A percentile compares a stretch with the other conserved stretches of the same genome.
Evolutionary conservation across 2,888 invertebrate genomes (phyloP).

Genomic region (Drosophila tanythrix): DNA sequence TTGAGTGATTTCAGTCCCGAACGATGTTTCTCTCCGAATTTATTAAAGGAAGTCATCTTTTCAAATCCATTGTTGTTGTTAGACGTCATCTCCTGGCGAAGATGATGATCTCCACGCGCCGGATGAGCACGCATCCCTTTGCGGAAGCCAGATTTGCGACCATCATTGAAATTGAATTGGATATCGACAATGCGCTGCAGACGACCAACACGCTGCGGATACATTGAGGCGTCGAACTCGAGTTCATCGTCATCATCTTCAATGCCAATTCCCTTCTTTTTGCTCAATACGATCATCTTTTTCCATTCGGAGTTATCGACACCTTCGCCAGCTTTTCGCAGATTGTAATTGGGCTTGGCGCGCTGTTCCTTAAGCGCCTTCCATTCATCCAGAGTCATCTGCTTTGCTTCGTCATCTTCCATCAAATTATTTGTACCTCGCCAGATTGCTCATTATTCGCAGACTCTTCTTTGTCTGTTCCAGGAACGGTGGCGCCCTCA

Average conservation of each 20-base stretch:
- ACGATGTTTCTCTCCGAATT: slow-evolving; percentile 65
- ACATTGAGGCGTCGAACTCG: slow-evolving; percentile 91
- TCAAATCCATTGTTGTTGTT: slow-evolving; percentile 71
- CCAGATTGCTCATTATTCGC: slow-evolving; percentile 84
- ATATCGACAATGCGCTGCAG: slow-evolving; percentile 94
- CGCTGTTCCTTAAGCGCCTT: slow-evolving; percentile 92
- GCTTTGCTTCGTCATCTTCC: slow-evolving; percentile 92
- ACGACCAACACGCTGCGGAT: slow-evolving; percentile 93
- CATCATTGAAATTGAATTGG: slow-evolving; percentile 94
- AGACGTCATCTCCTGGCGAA: slow-evolving; percentile 59
- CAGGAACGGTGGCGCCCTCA: slow-evolving; percentile 48
- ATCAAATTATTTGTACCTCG: slow-evolving; percentile 85
- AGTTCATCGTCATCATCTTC: slow-evolving; percentile 90
- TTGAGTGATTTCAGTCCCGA: slow-evolving; percentile 88
- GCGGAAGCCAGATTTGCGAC: slow-evolving; percentile 89
- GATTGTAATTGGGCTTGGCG: slow-evolving; percentile 94
- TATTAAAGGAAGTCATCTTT: slow-evolving; percentile 66
- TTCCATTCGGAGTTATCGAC: slow-evolving; percentile 97
- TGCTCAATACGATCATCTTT: slow-evolving; percentile 93
- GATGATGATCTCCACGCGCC: slow-evolving; percentile 64
- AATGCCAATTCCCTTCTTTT: slow-evolving; percentile 87
- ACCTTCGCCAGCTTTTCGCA: slow-evolving; percentile 97
- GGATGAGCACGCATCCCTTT: slow-evolving; percentile 87
- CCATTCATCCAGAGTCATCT: slow-evolving; percentile 97
- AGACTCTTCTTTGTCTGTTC: slow-evolving; percentile 82